Percentiles rank a stretch among this genome's conserved stretches.
These are phyloP conservation scores for Formicarius rufipectus DNA, from an alignment of 2,113 vertebrate species.

Conservation along the genomic window DNA sequence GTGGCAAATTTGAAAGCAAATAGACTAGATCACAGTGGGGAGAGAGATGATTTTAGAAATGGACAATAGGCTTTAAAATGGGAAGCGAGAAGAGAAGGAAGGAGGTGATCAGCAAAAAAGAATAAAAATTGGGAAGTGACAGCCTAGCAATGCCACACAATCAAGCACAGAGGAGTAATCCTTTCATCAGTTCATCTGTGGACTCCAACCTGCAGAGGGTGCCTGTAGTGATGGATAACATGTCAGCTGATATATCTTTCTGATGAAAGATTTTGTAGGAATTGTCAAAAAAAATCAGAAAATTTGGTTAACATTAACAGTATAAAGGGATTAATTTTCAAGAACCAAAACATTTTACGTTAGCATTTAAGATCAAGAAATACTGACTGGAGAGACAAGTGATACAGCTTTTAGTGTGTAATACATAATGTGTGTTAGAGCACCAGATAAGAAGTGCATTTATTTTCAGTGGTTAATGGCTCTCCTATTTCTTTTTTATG, in stretches of 20 bases:
- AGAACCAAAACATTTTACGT: background rate
- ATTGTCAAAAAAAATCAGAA: background rate
- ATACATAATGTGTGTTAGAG: background rate
- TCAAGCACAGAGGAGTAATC: background rate
- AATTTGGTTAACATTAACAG: background rate
- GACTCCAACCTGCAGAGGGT: background rate
- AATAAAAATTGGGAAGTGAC: background rate
- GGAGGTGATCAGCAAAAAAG: background rate
- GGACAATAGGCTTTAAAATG: background rate
- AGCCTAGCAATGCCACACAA: background rate
- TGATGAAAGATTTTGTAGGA: background rate
- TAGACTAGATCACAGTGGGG: background rate
- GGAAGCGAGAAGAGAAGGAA: background rate
- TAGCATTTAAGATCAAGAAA: constrained; percentile 26
- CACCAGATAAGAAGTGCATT: background rate
- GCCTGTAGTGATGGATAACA: background rate
- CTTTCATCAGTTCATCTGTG: background rate
- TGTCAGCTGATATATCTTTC: background rate
- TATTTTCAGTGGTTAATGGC: constrained; percentile 17
- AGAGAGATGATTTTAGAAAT: background rate
- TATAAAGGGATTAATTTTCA: background rate
- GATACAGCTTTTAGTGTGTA: background rate
- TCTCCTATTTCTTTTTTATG: constrained; percentile 12
- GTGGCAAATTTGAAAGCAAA: background rate
- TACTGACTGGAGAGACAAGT: background rate